Evolutionary conservation across 2,888 invertebrate species (phyloP).

Genomic region (Meliscaeva auricollis): DNA sequence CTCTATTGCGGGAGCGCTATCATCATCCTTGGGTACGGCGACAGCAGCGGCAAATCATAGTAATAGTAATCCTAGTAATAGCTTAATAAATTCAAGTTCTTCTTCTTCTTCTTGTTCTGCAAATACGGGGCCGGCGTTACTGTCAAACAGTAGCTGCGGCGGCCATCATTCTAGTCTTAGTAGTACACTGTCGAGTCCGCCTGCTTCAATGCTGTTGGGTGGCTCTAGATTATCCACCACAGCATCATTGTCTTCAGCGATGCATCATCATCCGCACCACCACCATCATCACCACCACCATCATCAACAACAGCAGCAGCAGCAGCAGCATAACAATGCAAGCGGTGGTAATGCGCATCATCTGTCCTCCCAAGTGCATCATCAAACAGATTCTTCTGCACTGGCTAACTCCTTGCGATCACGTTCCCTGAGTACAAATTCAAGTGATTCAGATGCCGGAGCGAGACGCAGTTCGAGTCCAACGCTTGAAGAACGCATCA

Average conservation of each 20-base stretch:
- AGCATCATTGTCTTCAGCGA: conserved; percentile 71
- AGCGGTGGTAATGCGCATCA: conserved; percentile 84
- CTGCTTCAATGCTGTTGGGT: conserved; percentile 75
- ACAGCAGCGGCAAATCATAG: conserved; percentile 64
- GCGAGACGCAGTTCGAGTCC: conserved; percentile 88
- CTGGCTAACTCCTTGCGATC: conserved; percentile 87
- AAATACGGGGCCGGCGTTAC: conserved; percentile 77
- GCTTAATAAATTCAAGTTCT: conserved; percentile 78
- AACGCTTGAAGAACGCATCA: conserved; percentile 95
- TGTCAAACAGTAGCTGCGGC: conserved; percentile 79
- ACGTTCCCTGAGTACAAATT: conserved; percentile 90
- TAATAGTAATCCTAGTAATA: conserved; percentile 75
- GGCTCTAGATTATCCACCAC: conserved; percentile 69
- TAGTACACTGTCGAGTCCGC: conserved; percentile 79
- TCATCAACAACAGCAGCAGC: conserved; percentile 79
- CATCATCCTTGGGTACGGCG: conserved; percentile 51
- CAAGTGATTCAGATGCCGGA: conserved; percentile 88
- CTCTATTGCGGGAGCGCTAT: conserved; percentile 76
- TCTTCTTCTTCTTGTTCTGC: conserved; percentile 76
- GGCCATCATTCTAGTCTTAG: conserved; percentile 83
- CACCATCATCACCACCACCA: conserved; percentile 79
- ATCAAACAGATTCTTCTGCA: conserved; percentile 77
- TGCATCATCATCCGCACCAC: conserved; percentile 78
- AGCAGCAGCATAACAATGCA: conserved; percentile 77
- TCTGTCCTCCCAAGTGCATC: conserved; percentile 81